Percentiles rank a stretch among this genome's conserved stretches.
These are phyloP conservation scores for Myanophis thanlyinensis DNA, from an alignment of 2,113 vertebrate genomes.

Conservation along the genomic window DNA sequence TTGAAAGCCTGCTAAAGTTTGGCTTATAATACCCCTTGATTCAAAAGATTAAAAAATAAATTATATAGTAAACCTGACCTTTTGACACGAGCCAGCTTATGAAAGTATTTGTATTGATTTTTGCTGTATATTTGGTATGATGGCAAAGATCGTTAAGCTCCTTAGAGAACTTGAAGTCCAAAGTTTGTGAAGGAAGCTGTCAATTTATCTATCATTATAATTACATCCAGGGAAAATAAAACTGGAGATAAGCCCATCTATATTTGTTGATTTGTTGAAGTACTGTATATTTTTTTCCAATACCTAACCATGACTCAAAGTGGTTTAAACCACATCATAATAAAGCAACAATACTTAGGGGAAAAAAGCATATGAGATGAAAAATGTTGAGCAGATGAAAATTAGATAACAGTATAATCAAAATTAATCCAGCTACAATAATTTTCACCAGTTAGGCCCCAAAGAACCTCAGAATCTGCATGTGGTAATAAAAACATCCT, in stretches of 20 bases:
- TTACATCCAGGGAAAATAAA: background rate
- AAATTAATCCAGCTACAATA: background rate
- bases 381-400: background rate
- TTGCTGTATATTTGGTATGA: background rate
- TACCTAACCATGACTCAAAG: background rate
- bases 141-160: too few species aligned
- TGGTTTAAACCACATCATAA: background rate
- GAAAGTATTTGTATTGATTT: background rate
- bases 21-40: background rate
- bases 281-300: background rate
- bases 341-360: background rate
- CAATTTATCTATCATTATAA: background rate
- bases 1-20: background rate
- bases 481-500: background rate
- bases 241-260: background rate
- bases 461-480: background rate
- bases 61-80: conserved; percentile 18
- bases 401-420: background rate
- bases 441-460: background rate
- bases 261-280: background rate
- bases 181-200: background rate
- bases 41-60: background rate
- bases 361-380: background rate
- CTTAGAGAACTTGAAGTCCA: background rate
- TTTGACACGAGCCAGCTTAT: background rate